These are phyloP conservation scores for Dolichoris vasculosae DNA, from an alignment of 1,140 invertebrate genomes.

Conservation along the genomic window DNA sequence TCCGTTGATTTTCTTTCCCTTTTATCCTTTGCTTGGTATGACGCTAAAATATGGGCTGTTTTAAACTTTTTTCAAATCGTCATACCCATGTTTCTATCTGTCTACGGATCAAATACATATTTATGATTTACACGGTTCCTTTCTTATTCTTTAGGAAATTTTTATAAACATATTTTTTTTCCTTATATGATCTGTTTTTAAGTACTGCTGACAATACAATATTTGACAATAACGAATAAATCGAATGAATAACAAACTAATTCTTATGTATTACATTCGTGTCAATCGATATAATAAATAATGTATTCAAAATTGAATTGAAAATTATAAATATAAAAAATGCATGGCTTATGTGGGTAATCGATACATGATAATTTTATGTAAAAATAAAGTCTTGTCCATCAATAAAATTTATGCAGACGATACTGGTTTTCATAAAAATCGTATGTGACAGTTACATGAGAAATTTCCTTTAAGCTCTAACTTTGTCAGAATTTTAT, in stretches of 20 bases:
- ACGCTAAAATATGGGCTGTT: slow-evolving; percentile 6
- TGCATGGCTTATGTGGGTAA: neutral
- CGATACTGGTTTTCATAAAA: neutral
- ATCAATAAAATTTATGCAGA: slow-evolving; percentile 16
- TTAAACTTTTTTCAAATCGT: neutral
- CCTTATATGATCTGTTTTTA: neutral
- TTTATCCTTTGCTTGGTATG: neutral
- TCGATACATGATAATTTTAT: slow-evolving; percentile 8
- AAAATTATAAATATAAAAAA: slow-evolving; percentile 7
- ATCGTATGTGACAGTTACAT: neutral
- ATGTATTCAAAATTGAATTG: neutral
- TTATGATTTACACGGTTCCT: neutral
- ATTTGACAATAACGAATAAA: neutral
- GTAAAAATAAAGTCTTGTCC: slow-evolving; percentile 34
- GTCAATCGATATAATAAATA: slow-evolving; percentile 9
- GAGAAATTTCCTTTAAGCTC: neutral
- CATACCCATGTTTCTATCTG: neutral
- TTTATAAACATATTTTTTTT: neutral
- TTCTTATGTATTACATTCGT: neutral
- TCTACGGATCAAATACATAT: neutral
- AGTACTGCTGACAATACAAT: neutral
- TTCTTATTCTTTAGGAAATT: neutral
- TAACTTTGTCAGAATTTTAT: neutral
- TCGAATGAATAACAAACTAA: neutral
- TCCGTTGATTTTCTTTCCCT: neutral